phyloP scores from a whole-genome alignment of 2,888 invertebrate species.

The Acutogordius australiensis region DNA sequence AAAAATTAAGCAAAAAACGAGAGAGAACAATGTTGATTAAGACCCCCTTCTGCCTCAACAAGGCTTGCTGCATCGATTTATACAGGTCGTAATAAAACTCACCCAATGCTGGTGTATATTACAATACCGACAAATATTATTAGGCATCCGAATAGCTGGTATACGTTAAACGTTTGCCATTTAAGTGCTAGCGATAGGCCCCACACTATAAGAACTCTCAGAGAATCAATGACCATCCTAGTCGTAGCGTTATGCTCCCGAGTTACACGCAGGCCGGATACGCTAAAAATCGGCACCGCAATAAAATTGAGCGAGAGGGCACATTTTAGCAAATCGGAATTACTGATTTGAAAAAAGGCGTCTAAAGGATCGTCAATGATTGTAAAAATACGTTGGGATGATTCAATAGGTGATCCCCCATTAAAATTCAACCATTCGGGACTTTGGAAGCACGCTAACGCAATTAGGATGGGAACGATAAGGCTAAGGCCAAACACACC shows the following conservation, averaged over 20 bases:
- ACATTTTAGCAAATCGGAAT: neutral
- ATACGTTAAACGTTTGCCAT: slow-evolving; percentile 40
- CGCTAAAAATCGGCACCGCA: slow-evolving; percentile 72
- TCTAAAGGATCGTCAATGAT: neutral
- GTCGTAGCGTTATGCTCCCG: slow-evolving; percentile 73
- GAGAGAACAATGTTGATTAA: too few relatives aligned
- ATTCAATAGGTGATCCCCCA: too few relatives aligned
- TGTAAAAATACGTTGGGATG: neutral
- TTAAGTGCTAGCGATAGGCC: slow-evolving; percentile 39
- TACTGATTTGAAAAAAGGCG: neutral
- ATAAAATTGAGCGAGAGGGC: slow-evolving; percentile 20
- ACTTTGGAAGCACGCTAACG: neutral
- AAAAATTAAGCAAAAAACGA: too few relatives aligned
- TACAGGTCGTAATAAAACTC: too few relatives aligned
- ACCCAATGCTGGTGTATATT: slow-evolving; percentile 35
- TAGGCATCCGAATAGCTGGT: slow-evolving; percentile 28
- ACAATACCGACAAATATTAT: slow-evolving; percentile 49
- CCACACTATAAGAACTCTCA: slow-evolving; percentile 68
- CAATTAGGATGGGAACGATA: neutral
- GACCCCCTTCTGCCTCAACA: too few relatives aligned
- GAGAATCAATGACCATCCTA: slow-evolving; percentile 55
- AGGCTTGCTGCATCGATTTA: too few relatives aligned
- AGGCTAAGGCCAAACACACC: slow-evolving; percentile 26
- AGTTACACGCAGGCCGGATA: slow-evolving; percentile 59
- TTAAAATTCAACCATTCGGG: too few relatives aligned